Evolutionary conservation across 2,113 vertebrate species (phyloP).

Genomic region (Hemichromis elongatus): DNA sequence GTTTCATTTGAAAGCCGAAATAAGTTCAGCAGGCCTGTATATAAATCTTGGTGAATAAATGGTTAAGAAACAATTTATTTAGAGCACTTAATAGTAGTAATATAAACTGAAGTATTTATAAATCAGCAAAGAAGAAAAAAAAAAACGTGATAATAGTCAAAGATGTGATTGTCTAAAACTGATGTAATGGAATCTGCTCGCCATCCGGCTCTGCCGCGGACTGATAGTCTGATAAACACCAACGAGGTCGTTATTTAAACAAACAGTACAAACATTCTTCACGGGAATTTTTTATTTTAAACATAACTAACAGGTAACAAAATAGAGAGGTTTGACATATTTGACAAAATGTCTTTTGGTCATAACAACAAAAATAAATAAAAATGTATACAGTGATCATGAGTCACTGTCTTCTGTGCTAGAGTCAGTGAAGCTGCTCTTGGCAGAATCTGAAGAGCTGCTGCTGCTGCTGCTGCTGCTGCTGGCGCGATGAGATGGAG

Average conservation of each 20-base stretch:
- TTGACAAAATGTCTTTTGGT: not conserved
- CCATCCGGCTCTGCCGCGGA: not conserved
- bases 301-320: conserved; percentile 3
- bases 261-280: not conserved
- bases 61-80: not conserved
- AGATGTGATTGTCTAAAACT: not conserved
- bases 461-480: conserved; percentile 60
- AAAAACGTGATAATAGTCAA: not conserved
- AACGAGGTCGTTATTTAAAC: not conserved
- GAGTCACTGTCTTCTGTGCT: conserved; percentile 89
- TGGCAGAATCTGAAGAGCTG: conserved; percentile 83
- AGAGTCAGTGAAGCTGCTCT: conserved; percentile 83
- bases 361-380: conserved; percentile 22
- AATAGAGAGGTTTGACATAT: conserved; percentile 18
- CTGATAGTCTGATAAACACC: not conserved
- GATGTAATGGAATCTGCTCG: not conserved
- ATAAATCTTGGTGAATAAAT: not conserved
- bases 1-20: not conserved
- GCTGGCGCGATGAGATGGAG: conserved; percentile 68
- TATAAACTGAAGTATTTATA: not conserved
- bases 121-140: not conserved
- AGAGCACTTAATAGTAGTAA: not conserved
- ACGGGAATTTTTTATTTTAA: not conserved
- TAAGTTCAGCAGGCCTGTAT: not conserved
- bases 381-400: conserved; percentile 46